Base-by-base conservation (phyloP, 2,797 vertebrate genomes). In the Thaleichthys pacificus region DNA sequence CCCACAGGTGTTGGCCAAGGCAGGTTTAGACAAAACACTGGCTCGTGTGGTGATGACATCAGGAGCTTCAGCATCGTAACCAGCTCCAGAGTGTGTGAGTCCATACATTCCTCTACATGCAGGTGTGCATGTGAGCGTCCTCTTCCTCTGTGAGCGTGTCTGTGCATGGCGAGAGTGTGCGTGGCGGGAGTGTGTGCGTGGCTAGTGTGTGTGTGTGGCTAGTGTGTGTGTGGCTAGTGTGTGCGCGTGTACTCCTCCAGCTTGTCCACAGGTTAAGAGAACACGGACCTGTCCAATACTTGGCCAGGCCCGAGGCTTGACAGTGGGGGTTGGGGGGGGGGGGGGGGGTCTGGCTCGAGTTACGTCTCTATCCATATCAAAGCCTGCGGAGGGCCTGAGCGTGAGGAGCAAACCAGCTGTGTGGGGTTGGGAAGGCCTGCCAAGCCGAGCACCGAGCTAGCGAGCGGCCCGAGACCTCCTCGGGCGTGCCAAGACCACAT, bases 291-390 rank as follows among this genome's bases (percentile, higher is more conserved):
- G 72, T 63, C 68, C 49, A 24, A 26, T 62, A 60, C 49, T 74
- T 11, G n/a, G 32, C 22, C 66, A 62, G 47, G 70, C 21, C 15
- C 54, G 17, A 54, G 64, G 3, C 51, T 17, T 56, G 51, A 32
- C 15, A 30, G 6, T n/a, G 28, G 28, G 35, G 56, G 26, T 4
- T 63, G 3, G 24, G 21, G 66, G 21, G 56, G 38, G 9, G 49
- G 21, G 19, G n/a, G 58, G 28, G 66, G 73, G 73, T 75, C 64
- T 63, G 61, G 73, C 66, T 65, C 73, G 68, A 82, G 76, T 86
- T 91, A 81, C 77, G 68, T 83, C 84, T 79, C 81, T 91, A 87
- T 89, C 81, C 74, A 54, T 91, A 88, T 92, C 86, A 91, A 89
- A 91, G 82, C 21, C 84, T 11, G 75, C 84, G 85, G 79, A 89